Base-by-base conservation (phyloP, 2,888 invertebrate species). In the Epicampocera succincta region DNA sequence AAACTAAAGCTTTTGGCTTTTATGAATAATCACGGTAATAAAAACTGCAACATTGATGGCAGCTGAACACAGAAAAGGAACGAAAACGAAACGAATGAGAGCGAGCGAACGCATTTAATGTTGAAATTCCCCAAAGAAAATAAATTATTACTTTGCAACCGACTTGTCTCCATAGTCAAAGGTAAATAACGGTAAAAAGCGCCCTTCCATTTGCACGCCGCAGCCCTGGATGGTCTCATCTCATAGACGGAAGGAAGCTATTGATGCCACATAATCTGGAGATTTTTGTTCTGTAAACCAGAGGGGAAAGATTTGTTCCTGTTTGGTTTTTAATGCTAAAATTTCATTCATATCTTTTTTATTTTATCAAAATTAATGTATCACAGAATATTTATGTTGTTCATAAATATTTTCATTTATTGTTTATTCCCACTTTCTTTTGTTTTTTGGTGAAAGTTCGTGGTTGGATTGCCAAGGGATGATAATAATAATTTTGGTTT, bases 11-110 rank as follows among this genome's bases (percentile, higher is more conserved):
- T 71, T 71, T 61, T 71, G 50, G 44, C 19, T 46, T 50, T 78
- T 78, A 50, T 84, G 79, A 84, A 80, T 83, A 83, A 85, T 82
- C 68, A 78, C 71, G 82, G 85, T 84, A 85, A 84, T 84, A 84
- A 84, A 33, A 83, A 84, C 69, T 84, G 84, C 84, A 85, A 79
- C 81, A 83, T 81, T 72, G 72, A 74, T 52, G 75, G 68, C 50
- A 48, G 75, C 65, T 58, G 44, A 48, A 69, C 40, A 25, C 15
- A 52, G 13, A 12, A 54, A 56, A 3, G 21, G 17, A 56, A 56
- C 38, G 3, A 2, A 56, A 9, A 2, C 17, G 46, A 58, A 54
- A 21, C 29, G 13, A 68, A 52, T n/a, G 15, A 58, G 19, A 69
- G 29, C 25, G 19, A 69, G 29, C 25, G 50, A 83, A 80, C 83